Evolutionary conservation across 2,888 invertebrate genomes (phyloP), one percentile per base, ranked within the genome.

Genomic region (Helleia helle): DNA sequence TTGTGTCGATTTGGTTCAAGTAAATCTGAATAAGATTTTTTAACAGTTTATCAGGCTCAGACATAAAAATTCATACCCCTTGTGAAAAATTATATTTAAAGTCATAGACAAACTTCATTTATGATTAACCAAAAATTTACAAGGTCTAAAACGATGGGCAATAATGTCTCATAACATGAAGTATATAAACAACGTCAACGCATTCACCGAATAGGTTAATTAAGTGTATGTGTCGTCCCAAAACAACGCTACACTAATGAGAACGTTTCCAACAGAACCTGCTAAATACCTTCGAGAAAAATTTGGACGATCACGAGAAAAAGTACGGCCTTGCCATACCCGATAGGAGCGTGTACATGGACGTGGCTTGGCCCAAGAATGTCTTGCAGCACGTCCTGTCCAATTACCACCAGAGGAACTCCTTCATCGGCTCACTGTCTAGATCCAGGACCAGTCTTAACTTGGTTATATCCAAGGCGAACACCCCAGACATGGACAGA

Each of bases 391-490:
- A 80, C 41, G 66, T 83, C 0, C 53, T 86, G 0, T 58, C 59
- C 41, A 65, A 71, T 0, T 73, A 80, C 55, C 73, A 84, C 1
- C 81, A 81, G 37, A 40, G 83, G 1, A 75, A 58, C 5, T 73
- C 79, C 6, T 86, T 89, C 52, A 81, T 88, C 5, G 87, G 87
- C 6, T 81, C 85, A 3, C 55, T 89, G 29, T 84, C 87, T 0
- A 63, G 88, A 1, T 88, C 89, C 0, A 71, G 88, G 9, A 89
- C 88, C 0, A 85, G 87, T 18, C 61, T 89, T 0, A 79, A 87
- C 58, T 41, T 65, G 1, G 64, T 74, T 47, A 43, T 74, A 1
- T 65, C 76, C 0, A 60, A 69, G 0, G 58, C 71, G 0, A 72
- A 63, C 30, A 74, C 80, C 0, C 75, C 79, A 0, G 62, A 59